Evolutionary conservation across 2,113 vertebrate genomes (phyloP).

Genomic region (Monopterus albus): DNA sequence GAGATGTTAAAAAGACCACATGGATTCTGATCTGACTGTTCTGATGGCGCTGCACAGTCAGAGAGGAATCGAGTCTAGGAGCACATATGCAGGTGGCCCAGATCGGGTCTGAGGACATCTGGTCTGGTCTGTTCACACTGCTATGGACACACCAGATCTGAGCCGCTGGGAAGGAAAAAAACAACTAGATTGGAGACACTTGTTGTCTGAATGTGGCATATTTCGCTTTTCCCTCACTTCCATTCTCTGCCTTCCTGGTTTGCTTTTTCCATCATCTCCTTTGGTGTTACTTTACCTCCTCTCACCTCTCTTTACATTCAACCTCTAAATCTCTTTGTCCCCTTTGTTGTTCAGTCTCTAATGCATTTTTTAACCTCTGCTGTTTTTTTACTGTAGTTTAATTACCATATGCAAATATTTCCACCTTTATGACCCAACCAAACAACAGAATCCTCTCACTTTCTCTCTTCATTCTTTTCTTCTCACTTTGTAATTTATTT

Average conservation of each 20-base stretch:
- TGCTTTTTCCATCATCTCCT: conserved; percentile 9
- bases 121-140: no score
- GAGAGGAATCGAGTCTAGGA: no score
- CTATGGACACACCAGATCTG: no score
- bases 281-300: not conserved
- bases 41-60: no score
- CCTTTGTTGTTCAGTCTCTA: not conserved
- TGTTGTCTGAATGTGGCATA: no score
- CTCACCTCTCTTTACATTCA: not conserved
- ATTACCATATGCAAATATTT: not conserved
- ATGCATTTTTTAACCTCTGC: not conserved
- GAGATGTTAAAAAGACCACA: no score
- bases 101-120: no score
- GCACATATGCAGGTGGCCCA: no score
- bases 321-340: conserved; percentile 1
- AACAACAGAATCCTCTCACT: no score
- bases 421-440: not conserved
- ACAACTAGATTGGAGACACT: no score
- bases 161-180: no score
- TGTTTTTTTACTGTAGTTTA: not conserved
- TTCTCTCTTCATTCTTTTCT: not conserved
- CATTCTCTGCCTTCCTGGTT: not conserved
- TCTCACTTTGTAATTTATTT: not conserved
- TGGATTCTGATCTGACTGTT: no score
- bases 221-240: conserved; percentile 14